These are phyloP conservation scores for Melanostigma gelatinosum DNA, from an alignment of 2,113 vertebrate species.

Conservation along the genomic window DNA sequence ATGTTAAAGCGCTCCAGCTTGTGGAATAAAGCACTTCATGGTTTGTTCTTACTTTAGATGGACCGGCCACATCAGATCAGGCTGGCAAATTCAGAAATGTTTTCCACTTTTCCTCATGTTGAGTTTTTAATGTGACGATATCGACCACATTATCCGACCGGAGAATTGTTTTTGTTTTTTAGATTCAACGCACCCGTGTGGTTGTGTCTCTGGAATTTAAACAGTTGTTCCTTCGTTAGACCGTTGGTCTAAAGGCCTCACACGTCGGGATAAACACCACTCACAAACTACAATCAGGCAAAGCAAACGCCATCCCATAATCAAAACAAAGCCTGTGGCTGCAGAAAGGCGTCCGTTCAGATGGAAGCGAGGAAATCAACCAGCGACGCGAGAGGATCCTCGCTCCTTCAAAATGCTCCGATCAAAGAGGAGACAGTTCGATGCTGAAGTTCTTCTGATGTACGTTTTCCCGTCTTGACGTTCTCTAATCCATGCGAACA, in stretches of 20 bases:
- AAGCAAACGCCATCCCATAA: neutral
- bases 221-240: neutral
- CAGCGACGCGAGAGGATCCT: neutral
- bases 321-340: slow-evolving; percentile 6
- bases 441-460: too few relatives aligned
- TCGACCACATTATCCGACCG: too few relatives aligned
- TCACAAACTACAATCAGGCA: neutral
- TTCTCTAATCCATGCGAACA: too few relatives aligned
- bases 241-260: slow-evolving; percentile 14
- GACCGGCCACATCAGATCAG: neutral
- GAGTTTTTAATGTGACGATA: too few relatives aligned
- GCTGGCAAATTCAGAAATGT: slow-evolving; percentile 25
- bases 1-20: neutral
- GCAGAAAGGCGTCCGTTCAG: slow-evolving; percentile 19
- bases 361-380: neutral
- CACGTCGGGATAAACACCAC: slow-evolving; percentile 32
- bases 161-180: too few relatives aligned
- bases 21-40: slow-evolving; percentile 53
- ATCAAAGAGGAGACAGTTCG: too few relatives aligned
- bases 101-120: too few relatives aligned
- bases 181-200: neutral
- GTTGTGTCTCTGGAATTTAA: neutral
- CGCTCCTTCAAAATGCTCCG: neutral
- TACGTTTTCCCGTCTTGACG: too few relatives aligned
- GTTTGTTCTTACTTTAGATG: too few relatives aligned